These are phyloP conservation scores for Petrolisthes cinctipes DNA, from an alignment of 2,888 invertebrate species.

Conservation along the genomic window DNA sequence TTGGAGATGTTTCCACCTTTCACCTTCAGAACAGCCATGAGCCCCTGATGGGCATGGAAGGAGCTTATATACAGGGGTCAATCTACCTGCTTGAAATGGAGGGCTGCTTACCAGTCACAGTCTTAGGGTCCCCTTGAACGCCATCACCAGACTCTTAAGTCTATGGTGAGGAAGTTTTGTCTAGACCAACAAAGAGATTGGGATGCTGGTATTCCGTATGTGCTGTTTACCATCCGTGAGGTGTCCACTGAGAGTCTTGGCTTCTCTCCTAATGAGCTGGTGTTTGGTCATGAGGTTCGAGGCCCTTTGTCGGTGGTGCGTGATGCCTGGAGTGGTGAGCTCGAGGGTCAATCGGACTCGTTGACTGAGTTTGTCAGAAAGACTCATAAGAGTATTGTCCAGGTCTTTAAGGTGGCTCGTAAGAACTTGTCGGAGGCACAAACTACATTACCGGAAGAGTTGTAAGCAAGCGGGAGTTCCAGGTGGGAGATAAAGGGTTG, in stretches of 20 bases:
- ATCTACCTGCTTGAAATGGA: too few relatives aligned
- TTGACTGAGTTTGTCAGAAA: background rate
- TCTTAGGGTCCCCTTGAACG: too few relatives aligned
- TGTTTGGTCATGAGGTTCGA: slow-evolving; percentile 4
- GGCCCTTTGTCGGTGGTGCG: slow-evolving; percentile 13
- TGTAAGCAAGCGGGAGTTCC: background rate
- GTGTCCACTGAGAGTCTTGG: background rate
- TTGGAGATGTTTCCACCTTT: too few relatives aligned
- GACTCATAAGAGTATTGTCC: background rate
- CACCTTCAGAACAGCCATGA: too few relatives aligned
- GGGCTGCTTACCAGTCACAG: too few relatives aligned
- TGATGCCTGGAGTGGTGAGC: background rate
- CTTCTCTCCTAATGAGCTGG: background rate
- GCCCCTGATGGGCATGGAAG: too few relatives aligned
- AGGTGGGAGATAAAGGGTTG: background rate
- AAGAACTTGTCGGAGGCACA: background rate
- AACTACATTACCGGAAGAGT: background rate
- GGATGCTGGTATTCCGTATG: slow-evolving; percentile 1
- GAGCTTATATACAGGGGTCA: too few relatives aligned
- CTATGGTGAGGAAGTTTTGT: too few relatives aligned
- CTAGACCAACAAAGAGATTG: slow-evolving; percentile 9
- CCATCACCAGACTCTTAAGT: too few relatives aligned
- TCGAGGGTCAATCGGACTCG: background rate
- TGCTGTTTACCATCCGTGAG: background rate
- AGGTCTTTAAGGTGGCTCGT: background rate